These are phyloP conservation scores for Lasius fuliginosus DNA, from an alignment of 2,888 invertebrate species.

Conservation along the genomic window DNA sequence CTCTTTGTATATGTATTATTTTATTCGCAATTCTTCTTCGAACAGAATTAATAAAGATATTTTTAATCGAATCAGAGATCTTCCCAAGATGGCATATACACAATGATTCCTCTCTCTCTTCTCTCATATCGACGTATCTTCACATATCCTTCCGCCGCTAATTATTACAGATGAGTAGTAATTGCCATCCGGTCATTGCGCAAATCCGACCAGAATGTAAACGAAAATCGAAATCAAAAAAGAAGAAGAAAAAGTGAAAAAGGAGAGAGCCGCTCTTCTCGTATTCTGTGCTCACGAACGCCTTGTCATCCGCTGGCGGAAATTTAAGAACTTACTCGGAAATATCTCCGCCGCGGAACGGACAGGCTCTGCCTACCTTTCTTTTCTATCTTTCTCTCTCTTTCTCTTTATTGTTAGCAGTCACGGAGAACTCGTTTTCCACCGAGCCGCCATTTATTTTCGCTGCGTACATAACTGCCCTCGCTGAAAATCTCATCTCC, in stretches of 20 bases:
- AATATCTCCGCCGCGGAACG: slow-evolving; percentile 65
- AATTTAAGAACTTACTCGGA: slow-evolving; percentile 73
- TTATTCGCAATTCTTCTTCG: neutral
- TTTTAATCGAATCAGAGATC: neutral
- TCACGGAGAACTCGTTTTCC: slow-evolving; percentile 69
- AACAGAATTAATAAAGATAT: neutral
- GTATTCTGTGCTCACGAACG: slow-evolving; percentile 23
- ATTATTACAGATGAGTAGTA: slow-evolving; percentile 43
- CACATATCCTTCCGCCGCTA: neutral
- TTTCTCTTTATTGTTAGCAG: slow-evolving; percentile 68
- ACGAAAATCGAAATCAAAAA: neutral
- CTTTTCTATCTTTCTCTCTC: slow-evolving; percentile 24
- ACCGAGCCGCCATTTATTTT: slow-evolving; percentile 69
- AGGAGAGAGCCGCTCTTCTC: neutral
- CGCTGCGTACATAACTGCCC: slow-evolving; percentile 68
- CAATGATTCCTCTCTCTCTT: neutral
- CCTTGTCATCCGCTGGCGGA: slow-evolving; percentile 59
- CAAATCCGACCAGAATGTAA: slow-evolving; percentile 30
- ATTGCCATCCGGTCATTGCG: slow-evolving; percentile 59
- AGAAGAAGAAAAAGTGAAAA: neutral
- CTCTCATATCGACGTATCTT: neutral
- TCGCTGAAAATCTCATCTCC: slow-evolving; percentile 73
- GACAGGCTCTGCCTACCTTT: slow-evolving; percentile 44
- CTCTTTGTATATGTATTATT: neutral
- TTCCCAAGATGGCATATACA: neutral